These are phyloP conservation scores for Sabatieria punctata DNA, from an alignment of 2,888 invertebrate genomes.

Conservation along the genomic window DNA sequence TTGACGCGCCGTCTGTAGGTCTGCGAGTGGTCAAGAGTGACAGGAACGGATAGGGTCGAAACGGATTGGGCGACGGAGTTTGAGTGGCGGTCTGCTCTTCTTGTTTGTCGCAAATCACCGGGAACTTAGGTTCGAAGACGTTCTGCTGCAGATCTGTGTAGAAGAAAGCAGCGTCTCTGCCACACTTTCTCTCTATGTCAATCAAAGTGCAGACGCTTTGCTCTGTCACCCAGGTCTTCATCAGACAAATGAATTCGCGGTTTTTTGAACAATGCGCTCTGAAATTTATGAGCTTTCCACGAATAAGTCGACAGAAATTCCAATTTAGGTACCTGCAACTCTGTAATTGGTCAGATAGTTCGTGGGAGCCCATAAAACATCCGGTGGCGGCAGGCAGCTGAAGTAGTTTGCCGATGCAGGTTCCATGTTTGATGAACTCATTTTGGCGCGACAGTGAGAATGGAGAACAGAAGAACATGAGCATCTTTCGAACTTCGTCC, in stretches of 20 bases:
- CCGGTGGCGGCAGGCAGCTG: conserved; percentile 17
- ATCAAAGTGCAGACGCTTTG: conserved; percentile 24
- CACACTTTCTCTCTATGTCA: conserved; percentile 20
- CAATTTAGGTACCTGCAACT: conserved; percentile 9
- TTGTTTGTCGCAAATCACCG: conserved; percentile 24
- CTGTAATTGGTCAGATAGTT: conserved; percentile 10
- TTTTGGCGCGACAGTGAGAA: conserved; percentile 21
- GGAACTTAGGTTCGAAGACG: conserved; percentile 24
- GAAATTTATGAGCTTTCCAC: too few species aligned
- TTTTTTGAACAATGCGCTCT: conserved; percentile 18
- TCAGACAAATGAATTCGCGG: conserved; percentile 22
- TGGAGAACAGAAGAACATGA: conserved; percentile 27
- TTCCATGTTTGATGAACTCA: conserved; percentile 19
- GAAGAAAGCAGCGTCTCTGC: conserved; percentile 18
- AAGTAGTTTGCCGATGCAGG: conserved; percentile 19
- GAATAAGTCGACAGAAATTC: too few species aligned
- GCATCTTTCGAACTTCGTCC: conserved; percentile 23
- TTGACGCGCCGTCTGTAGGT: too few species aligned
- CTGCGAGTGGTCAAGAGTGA: too few species aligned
- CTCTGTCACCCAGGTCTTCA: conserved; percentile 26
- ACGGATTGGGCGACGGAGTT: too few species aligned
- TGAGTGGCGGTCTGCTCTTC: too few species aligned
- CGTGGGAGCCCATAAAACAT: conserved; percentile 2
- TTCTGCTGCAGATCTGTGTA: conserved; percentile 22
- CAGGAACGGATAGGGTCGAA: too few species aligned